Conservation (phyloP, 1,140 invertebrate species). For the Drosophila pallidifrons region DNA sequence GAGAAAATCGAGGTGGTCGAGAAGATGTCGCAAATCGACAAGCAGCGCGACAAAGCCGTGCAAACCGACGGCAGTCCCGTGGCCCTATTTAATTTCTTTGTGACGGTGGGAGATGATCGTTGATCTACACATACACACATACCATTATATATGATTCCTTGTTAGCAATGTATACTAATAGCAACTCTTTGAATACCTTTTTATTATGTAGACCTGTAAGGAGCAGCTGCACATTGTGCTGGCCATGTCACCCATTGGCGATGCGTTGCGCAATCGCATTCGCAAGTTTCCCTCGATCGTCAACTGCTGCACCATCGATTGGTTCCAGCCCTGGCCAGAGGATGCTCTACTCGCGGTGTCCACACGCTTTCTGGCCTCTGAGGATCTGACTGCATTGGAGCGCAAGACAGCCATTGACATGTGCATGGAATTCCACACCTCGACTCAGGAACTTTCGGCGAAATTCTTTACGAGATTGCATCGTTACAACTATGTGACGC, state of each 20-base stretch:
- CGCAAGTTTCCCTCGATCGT: conserved; percentile 97
- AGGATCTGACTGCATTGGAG: conserved; percentile 92
- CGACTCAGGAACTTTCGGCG: conserved; percentile 91
- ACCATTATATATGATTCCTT: not conserved
- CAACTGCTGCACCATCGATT: conserved; percentile 98
- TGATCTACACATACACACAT: not conserved
- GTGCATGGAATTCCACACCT: conserved; percentile 96
- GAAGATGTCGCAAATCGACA: conserved; percentile 96
- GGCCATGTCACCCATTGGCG: conserved; percentile 96
- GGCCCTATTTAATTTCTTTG: conserved; percentile 97
- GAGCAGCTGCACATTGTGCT: conserved; percentile 97
- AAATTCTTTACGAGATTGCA: conserved; percentile 90
- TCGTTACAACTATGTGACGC: conserved; percentile 96
- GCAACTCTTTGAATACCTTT: not conserved
- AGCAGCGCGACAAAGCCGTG: conserved; percentile 94
- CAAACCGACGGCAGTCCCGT: conserved; percentile 97
- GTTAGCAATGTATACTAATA: too few species aligned
- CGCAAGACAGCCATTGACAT: conserved; percentile 91
- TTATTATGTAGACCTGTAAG: conserved; percentile 89
- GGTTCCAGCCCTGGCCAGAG: conserved; percentile 98
- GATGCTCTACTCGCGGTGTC: conserved; percentile 97
- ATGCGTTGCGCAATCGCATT: conserved; percentile 93
- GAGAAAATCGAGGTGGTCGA: conserved; percentile 97
- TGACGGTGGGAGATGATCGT: conserved; percentile 85
- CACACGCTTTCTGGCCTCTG: conserved; percentile 93